phyloP scores from a whole-genome alignment of 2,797 vertebrate species.

The Aplochiton taeniatus region DNA sequence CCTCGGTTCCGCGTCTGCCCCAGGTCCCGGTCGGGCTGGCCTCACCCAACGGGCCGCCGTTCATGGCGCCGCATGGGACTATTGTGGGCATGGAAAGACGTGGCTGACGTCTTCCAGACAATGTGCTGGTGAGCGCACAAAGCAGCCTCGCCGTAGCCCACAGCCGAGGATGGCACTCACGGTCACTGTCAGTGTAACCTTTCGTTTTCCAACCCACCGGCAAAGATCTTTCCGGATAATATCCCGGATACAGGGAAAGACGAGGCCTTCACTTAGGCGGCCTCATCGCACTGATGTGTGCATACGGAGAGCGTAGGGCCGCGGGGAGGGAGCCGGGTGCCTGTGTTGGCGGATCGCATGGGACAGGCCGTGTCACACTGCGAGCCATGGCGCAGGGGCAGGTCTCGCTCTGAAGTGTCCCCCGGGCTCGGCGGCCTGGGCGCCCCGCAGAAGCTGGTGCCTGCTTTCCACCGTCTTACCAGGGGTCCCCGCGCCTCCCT shows the following conservation, averaged over 20 bases:
- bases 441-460: conserved; percentile 70
- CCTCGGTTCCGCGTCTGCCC: too few species aligned
- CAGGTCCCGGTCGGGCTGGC: too few species aligned
- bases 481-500: conserved; percentile 52
- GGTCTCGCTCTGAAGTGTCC: conserved; percentile 62
- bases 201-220: conserved; percentile 62
- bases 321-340: conserved; percentile 54
- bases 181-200: conserved; percentile 59
- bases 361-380: conserved; percentile 73
- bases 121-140: too few species aligned
- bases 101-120: too few species aligned
- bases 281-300: conserved; percentile 73
- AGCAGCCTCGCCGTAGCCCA: too few species aligned
- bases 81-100: too few species aligned
- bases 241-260: conserved; percentile 57
- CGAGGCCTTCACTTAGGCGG: conserved; percentile 62
- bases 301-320: conserved; percentile 74
- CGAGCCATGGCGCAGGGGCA: conserved; percentile 50
- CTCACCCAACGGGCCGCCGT: too few species aligned
- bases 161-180: conserved; percentile 12
- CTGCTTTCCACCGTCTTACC: conserved; percentile 70
- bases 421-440: conserved; percentile 53
- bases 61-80: too few species aligned
- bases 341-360: conserved; percentile 56
- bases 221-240: conserved; percentile 69